Conservation (phyloP, 2,888 invertebrate species). For the Hirtodrosophila alboralis region DNA sequence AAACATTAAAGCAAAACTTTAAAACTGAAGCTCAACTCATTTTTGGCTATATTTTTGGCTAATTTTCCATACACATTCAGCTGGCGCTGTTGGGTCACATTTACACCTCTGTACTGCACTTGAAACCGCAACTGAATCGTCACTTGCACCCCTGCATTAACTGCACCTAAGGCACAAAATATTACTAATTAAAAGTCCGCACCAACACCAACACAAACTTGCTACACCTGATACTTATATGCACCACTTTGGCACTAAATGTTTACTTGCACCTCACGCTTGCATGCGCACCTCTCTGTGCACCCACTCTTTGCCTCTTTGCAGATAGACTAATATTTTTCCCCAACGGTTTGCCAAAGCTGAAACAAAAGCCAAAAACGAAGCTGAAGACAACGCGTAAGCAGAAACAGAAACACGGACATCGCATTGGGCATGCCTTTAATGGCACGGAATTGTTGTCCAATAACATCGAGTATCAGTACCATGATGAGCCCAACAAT, state of each 20-base stretch:
- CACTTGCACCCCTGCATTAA: slow-evolving; percentile 21
- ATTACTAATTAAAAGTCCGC: slow-evolving; percentile 68
- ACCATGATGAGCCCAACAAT: slow-evolving; percentile 52
- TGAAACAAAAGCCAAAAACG: slow-evolving; percentile 75
- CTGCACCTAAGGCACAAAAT: slow-evolving; percentile 50
- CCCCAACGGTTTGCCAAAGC: slow-evolving; percentile 81
- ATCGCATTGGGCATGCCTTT: slow-evolving; percentile 35
- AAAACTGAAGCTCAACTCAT: slow-evolving; percentile 15
- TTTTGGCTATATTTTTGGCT: slow-evolving; percentile 11
- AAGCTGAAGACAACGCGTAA: slow-evolving; percentile 65
- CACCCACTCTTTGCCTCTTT: slow-evolving; percentile 54
- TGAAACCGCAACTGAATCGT: slow-evolving; percentile 11
- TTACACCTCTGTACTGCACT: slow-evolving; percentile 5
- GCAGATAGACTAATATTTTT: slow-evolving; percentile 83
- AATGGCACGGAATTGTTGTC: slow-evolving; percentile 63
- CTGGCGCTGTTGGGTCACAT: slow-evolving; percentile 29
- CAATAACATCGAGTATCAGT: slow-evolving; percentile 73
- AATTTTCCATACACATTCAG: slow-evolving; percentile 22
- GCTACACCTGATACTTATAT: slow-evolving; percentile 30
- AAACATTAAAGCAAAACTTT: slow-evolving; percentile 2
- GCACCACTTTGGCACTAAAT: slow-evolving; percentile 75
- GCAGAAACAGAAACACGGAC: slow-evolving; percentile 43
- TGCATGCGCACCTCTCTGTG: slow-evolving; percentile 24
- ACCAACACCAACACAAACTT: slow-evolving; percentile 11
- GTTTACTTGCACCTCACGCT: slow-evolving; percentile 67